Conservation (phyloP, 2,797 vertebrate genomes). For the Ptychadena robeensis region DNA sequence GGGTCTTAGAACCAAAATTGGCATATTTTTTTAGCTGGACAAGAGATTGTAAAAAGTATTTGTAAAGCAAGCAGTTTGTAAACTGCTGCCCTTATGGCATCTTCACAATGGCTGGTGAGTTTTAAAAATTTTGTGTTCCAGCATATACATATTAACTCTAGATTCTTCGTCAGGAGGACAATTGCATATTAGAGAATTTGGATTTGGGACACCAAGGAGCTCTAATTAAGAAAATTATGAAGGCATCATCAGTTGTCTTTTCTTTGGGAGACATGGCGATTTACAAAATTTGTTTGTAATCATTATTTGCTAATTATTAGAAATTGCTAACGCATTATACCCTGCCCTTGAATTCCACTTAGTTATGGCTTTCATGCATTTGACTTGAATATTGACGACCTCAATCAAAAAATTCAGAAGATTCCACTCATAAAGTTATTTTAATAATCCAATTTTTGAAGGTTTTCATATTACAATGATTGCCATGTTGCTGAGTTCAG, state of each 20-base stretch:
- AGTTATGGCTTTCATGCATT: background rate
- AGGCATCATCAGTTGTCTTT: too few relatives aligned
- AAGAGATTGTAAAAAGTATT: background rate
- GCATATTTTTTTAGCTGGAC: too few relatives aligned
- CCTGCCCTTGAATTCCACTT: background rate
- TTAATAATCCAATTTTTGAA: background rate
- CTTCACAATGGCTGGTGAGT: background rate
- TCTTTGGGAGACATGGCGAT: too few relatives aligned
- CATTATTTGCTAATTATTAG: background rate
- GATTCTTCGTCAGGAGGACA: background rate
- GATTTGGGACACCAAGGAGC: too few relatives aligned
- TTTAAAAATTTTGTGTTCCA: too few relatives aligned
- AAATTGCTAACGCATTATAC: background rate
- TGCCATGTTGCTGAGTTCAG: slow-evolving; percentile 28
- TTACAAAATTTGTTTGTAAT: background rate
- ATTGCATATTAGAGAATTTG: too few relatives aligned
- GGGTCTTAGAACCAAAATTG: too few relatives aligned
- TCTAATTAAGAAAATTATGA: too few relatives aligned
- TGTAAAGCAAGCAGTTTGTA: background rate
- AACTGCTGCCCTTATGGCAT: background rate
- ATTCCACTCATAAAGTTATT: background rate
- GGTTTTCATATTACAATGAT: slow-evolving; percentile 22
- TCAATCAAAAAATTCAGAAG: background rate
- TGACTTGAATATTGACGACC: background rate
- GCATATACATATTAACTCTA: too few relatives aligned